Conservation (phyloP, 2,797 vertebrate genomes). For the Tragelaphus eurycerus region DNA sequence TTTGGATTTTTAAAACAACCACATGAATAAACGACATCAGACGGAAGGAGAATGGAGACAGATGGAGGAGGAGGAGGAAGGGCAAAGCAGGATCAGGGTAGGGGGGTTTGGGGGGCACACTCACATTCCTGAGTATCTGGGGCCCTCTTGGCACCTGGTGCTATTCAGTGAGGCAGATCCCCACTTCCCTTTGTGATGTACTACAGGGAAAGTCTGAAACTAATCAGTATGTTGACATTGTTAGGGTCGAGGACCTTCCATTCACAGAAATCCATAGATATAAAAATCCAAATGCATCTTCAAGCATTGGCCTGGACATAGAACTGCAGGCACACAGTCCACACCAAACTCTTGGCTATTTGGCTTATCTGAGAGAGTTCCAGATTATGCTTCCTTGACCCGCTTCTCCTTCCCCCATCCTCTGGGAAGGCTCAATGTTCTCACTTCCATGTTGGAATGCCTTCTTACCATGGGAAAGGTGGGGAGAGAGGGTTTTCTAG, state of each 20-base stretch:
- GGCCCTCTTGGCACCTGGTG: neutral
- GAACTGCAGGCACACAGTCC: neutral
- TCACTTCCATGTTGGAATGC: no score
- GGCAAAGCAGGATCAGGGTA: neutral
- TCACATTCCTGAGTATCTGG: neutral
- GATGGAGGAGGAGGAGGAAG: neutral
- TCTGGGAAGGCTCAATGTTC: neutral
- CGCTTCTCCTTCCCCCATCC: neutral
- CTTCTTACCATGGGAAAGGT: neutral
- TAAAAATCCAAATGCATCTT: neutral
- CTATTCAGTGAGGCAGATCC: neutral
- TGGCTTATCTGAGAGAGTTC: neutral
- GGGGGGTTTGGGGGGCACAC: accelerated
- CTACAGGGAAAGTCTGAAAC: neutral
- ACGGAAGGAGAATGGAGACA: neutral
- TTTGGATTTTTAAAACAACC: neutral
- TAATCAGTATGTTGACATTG: neutral
- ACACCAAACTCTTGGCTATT: neutral
- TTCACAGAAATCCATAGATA: neutral
- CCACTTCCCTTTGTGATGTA: neutral
- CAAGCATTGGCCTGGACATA: neutral
- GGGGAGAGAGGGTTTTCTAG: neutral
- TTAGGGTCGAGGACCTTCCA: neutral
- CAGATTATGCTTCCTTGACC: neutral
- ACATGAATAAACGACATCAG: neutral